Evolutionary conservation across 2,797 vertebrate species (phyloP).

Genomic region (Anguilla obscura): DNA sequence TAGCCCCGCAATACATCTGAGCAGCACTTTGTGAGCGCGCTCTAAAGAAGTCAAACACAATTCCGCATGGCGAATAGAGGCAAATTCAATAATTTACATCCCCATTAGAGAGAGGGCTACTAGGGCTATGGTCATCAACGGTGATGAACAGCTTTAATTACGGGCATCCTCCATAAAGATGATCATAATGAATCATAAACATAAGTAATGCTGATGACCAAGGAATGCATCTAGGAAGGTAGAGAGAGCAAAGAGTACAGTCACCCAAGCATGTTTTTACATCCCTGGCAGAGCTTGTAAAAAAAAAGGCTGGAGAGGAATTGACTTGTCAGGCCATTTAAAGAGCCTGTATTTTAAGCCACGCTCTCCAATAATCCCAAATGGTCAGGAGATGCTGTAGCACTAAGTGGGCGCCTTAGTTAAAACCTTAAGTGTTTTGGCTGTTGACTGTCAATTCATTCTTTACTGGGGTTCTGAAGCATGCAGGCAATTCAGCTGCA

Average conservation of each 20-base stretch:
- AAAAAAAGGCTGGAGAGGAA: not conserved
- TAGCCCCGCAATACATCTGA: not conserved
- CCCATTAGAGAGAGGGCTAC: slow-evolving; percentile 2
- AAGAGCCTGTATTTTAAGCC: slow-evolving; percentile 12
- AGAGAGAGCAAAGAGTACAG: not conserved
- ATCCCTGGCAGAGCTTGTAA: not conserved
- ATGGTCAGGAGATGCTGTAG: not conserved
- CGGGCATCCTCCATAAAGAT: not conserved
- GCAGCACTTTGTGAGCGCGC: not conserved
- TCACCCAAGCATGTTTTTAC: slow-evolving; percentile 4
- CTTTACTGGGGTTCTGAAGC: not conserved
- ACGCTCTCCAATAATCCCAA: slow-evolving; percentile 9
- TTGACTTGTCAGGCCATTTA: slow-evolving; percentile 8
- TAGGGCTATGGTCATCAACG: slow-evolving; percentile 8
- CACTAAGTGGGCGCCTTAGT: slow-evolving; percentile 7
- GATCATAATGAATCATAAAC: slow-evolving; percentile 14
- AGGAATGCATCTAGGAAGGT: not conserved
- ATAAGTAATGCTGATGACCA: slow-evolving; percentile 14
- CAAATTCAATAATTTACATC: slow-evolving; percentile 8
- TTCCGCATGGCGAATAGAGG: not conserved
- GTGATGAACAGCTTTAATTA: slow-evolving; percentile 21
- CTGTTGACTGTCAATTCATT: slow-evolving; percentile 6
- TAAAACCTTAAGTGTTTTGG: slow-evolving; percentile 16
- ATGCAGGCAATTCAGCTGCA: not conserved
- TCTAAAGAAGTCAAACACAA: not conserved